phyloP scores from a whole-genome alignment of 2,113 vertebrate species.

The Zeus faber region DNA sequence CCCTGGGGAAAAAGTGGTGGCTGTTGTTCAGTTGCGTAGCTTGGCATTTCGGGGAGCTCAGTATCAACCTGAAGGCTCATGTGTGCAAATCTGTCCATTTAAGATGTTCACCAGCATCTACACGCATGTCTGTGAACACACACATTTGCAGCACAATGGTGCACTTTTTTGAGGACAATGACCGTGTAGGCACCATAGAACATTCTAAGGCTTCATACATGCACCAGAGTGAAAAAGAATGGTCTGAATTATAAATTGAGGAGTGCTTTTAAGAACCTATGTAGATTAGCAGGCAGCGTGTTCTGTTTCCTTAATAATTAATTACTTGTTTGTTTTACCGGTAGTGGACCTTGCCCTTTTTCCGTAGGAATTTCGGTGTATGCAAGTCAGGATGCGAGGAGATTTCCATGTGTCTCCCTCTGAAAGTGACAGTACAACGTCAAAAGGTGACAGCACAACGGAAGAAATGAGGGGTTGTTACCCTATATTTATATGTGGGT shows the following conservation, averaged over 20 bases:
- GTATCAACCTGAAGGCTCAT: neutral
- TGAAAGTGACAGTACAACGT: too few species aligned
- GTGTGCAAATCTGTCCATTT: neutral
- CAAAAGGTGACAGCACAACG: too few species aligned
- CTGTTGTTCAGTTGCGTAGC: too few species aligned
- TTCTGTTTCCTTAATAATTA: constrained; percentile 67
- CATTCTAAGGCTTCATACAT: too few species aligned
- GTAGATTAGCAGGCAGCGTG: constrained; percentile 60
- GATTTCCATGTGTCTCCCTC: neutral
- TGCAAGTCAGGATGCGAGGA: constrained; percentile 45
- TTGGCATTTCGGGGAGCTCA: too few species aligned
- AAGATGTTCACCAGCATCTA: neutral
- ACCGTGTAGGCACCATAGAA: too few species aligned
- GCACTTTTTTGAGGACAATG: too few species aligned
- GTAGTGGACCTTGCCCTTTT: constrained; percentile 43
- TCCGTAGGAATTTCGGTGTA: constrained; percentile 27
- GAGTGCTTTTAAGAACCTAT: constrained; percentile 50
- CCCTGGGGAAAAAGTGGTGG: too few species aligned
- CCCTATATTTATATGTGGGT: constrained; percentile 7
- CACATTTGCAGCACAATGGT: neutral
- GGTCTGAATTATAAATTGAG: constrained; percentile 64
- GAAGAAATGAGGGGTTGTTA: neutral
- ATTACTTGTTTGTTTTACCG: constrained; percentile 61
- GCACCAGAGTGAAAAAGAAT: constrained; percentile 25
- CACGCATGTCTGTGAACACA: too few species aligned